Percentiles rank a stretch among this genome's conserved stretches.
These are phyloP conservation scores for Polietes domitor DNA, from an alignment of 2,888 invertebrate genomes.

Conservation along the genomic window DNA sequence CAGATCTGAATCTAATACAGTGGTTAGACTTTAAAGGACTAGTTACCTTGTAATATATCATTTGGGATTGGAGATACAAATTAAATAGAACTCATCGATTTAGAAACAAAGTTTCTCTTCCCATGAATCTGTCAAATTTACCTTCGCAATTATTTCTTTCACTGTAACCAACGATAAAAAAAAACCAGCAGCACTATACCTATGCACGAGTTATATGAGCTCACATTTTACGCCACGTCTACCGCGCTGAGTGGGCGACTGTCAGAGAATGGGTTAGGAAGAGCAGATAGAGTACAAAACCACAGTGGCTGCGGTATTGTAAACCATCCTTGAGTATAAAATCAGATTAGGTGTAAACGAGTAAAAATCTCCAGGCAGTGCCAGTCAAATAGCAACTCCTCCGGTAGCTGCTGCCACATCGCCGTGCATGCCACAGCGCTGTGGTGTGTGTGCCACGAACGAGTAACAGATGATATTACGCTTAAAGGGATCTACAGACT, in stretches of 20 bases:
- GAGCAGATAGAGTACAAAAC: constrained; percentile 58
- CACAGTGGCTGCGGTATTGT: constrained; percentile 70
- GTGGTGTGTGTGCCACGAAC: constrained; percentile 33
- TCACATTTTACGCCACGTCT: constrained; percentile 39
- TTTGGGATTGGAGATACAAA: no score
- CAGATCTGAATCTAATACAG: no score
- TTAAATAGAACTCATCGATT: no score
- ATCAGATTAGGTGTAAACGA: constrained; percentile 80
- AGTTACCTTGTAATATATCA: no score
- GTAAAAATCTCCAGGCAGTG: constrained; percentile 68
- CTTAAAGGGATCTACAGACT: constrained; percentile 64
- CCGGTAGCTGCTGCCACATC: constrained; percentile 7
- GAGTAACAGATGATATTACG: constrained; percentile 58
- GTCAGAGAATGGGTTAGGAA: constrained; percentile 11
- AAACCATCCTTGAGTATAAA: constrained; percentile 71
- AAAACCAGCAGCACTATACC: constrained; percentile 6
- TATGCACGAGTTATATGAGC: no score
- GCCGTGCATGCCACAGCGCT: constrained; percentile 17
- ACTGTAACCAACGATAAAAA: neutral
- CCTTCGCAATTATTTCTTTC: constrained; percentile 9
- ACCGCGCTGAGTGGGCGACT: no score
- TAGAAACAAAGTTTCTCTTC: no score
- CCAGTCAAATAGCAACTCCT: constrained; percentile 54
- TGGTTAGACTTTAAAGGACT: no score
- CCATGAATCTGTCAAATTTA: neutral